Conservation (phyloP, 2,888 invertebrate species). For the Pristionchus fissidentatus region DNA sequence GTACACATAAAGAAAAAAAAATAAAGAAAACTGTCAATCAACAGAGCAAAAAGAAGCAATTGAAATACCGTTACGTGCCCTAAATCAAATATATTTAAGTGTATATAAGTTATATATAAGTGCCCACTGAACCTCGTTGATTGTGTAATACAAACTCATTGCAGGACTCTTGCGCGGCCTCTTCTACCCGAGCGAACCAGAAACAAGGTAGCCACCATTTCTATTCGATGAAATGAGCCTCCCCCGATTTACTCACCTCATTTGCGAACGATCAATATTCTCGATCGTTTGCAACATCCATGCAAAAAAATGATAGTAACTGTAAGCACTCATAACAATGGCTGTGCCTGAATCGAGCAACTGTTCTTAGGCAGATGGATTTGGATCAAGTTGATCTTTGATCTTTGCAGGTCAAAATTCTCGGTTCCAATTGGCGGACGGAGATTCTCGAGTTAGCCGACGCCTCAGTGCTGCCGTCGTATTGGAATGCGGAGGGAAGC, state of each 20-base stretch:
- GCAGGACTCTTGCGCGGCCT: constrained; percentile 69
- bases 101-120: too few relatives aligned
- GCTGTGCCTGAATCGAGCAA: too few relatives aligned
- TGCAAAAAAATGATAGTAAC: too few relatives aligned
- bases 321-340: too few relatives aligned
- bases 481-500: constrained; percentile 70
- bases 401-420: constrained; percentile 41
- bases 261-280: neutral
- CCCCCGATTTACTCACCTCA: neutral
- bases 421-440: constrained; percentile 48
- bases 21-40: neutral
- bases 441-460: constrained; percentile 68
- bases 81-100: too few relatives aligned
- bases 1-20: neutral
- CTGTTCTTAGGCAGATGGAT: too few relatives aligned
- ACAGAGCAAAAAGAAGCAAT: too few relatives aligned
- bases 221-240: neutral
- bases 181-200: constrained; percentile 71
- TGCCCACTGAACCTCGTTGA: too few relatives aligned
- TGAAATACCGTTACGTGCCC: too few relatives aligned
- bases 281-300: neutral
- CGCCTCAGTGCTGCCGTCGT: constrained; percentile 67
- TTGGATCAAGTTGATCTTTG: too few relatives aligned
- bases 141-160: constrained; percentile 23
- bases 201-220: constrained; percentile 57